Evolutionary conservation across 2,888 invertebrate genomes (phyloP).

Genomic region (Lordiphosa andalusiaca): DNA sequence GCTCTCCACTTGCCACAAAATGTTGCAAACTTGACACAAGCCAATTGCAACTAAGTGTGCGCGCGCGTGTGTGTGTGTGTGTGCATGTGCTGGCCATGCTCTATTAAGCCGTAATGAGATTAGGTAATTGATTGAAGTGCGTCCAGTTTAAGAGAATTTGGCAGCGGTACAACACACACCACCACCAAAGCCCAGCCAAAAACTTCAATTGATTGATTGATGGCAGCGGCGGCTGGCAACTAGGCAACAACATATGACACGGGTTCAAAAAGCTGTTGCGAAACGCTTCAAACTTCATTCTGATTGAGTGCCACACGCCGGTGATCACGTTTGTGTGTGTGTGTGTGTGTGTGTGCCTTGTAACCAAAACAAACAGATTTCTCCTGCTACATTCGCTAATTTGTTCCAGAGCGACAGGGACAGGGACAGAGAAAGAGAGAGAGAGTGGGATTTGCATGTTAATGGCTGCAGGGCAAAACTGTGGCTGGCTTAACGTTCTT

Average conservation of each 20-base stretch:
- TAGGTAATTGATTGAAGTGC: slow-evolving; percentile 70
- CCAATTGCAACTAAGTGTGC: slow-evolving; percentile 5
- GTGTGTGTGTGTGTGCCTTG: slow-evolving; percentile 7
- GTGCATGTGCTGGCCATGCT: slow-evolving; percentile 43
- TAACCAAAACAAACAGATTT: slow-evolving; percentile 37
- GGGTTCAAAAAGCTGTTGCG: slow-evolving; percentile 3
- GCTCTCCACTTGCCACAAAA: slow-evolving; percentile 25
- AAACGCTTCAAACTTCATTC: slow-evolving; percentile 30
- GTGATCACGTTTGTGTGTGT: not conserved
- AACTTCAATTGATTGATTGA: slow-evolving; percentile 51
- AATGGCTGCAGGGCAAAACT: slow-evolving; percentile 1
- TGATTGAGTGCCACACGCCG: slow-evolving; percentile 31
- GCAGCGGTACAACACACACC: slow-evolving; percentile 12
- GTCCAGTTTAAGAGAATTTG: slow-evolving; percentile 32
- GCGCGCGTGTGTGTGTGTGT: slow-evolving; percentile 16
- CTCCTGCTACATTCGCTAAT: slow-evolving; percentile 30
- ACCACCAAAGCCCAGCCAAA: slow-evolving; percentile 16
- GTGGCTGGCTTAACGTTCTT: slow-evolving; percentile 2
- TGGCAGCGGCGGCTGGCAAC: slow-evolving; percentile 21
- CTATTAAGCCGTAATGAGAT: slow-evolving; percentile 73
- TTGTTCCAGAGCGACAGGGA: slow-evolving; percentile 26
- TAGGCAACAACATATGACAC: not conserved
- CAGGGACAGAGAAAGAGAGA: not conserved
- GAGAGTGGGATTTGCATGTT: slow-evolving; percentile 20
- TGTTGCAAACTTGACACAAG: slow-evolving; percentile 31